phyloP scores from a whole-genome alignment of 2,888 invertebrate genomes.

The Tortrix viridana region DNA sequence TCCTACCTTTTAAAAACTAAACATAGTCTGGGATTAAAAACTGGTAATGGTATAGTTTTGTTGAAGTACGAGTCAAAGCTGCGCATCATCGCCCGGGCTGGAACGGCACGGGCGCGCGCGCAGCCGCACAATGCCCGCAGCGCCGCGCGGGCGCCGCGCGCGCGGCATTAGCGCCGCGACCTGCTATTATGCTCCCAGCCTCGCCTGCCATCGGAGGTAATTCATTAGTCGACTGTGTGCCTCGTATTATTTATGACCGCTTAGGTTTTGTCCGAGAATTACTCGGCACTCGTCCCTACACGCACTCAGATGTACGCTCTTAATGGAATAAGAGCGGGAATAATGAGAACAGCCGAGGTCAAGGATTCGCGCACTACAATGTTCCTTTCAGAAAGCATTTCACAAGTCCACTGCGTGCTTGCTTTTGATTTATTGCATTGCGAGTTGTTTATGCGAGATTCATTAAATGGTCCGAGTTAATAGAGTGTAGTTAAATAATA shows the following conservation, averaged over 20 bases:
- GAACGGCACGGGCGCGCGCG: slow-evolving; percentile 44
- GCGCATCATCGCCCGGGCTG: slow-evolving; percentile 42
- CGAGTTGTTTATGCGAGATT: slow-evolving; percentile 47
- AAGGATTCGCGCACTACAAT: slow-evolving; percentile 61
- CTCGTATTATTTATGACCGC: slow-evolving; percentile 74
- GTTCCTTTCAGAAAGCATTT: slow-evolving; percentile 56
- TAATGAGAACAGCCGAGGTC: slow-evolving; percentile 69
- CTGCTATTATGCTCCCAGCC: slow-evolving; percentile 63
- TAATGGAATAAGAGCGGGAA: slow-evolving; percentile 61
- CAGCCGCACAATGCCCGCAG: slow-evolving; percentile 44
- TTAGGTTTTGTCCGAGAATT: slow-evolving; percentile 69
- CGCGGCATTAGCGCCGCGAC: slow-evolving; percentile 43
- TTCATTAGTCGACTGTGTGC: slow-evolving; percentile 77
- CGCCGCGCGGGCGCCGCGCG: slow-evolving; percentile 49
- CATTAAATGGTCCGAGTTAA: slow-evolving; percentile 47
- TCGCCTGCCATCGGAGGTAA: slow-evolving; percentile 64
- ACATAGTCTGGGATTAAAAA: too few relatives aligned
- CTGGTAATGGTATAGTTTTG: too few relatives aligned
- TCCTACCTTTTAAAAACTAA: too few relatives aligned
- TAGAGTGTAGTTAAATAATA: slow-evolving; percentile 15
- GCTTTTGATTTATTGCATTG: slow-evolving; percentile 56
- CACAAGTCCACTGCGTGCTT: slow-evolving; percentile 50
- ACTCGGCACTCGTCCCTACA: slow-evolving; percentile 55
- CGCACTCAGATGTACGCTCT: slow-evolving; percentile 59
- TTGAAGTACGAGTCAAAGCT: slow-evolving; percentile 19